Evolutionary conservation across 2,797 vertebrate genomes (phyloP).

Genomic region (Myotis myotis): DNA sequence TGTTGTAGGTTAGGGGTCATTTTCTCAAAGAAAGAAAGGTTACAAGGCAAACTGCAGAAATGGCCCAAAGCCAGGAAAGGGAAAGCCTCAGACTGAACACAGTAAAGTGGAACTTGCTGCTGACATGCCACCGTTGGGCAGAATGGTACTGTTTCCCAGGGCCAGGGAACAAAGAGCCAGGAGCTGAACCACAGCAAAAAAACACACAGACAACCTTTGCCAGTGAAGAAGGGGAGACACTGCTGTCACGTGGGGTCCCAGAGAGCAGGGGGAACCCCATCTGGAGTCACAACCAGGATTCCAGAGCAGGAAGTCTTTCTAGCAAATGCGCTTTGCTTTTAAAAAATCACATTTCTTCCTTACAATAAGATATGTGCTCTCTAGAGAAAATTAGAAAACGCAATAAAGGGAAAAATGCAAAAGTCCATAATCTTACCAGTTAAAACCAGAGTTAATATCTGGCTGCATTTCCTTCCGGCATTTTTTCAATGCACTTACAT

Average conservation of each 20-base stretch:
- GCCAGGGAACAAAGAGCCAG: background rate
- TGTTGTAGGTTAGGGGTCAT: background rate
- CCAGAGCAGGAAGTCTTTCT: background rate
- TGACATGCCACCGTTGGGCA: background rate
- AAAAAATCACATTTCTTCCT: background rate
- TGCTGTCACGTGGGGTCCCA: background rate
- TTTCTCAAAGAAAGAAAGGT: conserved; percentile 28
- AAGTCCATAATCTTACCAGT: background rate
- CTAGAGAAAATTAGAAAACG: conserved; percentile 32
- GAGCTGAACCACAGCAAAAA: background rate
- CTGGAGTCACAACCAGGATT: background rate
- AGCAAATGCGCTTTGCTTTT: background rate
- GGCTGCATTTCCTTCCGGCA: background rate
- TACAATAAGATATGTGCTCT: background rate
- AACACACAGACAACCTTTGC: background rate
- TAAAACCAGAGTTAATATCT: background rate
- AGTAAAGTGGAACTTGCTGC: background rate
- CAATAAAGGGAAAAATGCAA: background rate
- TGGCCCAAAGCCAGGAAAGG: background rate
- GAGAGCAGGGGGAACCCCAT: background rate
- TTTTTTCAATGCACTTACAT: background rate
- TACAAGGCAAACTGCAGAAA: background rate
- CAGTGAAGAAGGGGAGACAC: too few relatives aligned
- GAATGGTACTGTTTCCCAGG: background rate
- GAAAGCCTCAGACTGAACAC: background rate